Evolutionary conservation across 2,797 vertebrate species (phyloP), one percentile per base, ranked within the genome.

Genomic region (Pelochelys cantorii): DNA sequence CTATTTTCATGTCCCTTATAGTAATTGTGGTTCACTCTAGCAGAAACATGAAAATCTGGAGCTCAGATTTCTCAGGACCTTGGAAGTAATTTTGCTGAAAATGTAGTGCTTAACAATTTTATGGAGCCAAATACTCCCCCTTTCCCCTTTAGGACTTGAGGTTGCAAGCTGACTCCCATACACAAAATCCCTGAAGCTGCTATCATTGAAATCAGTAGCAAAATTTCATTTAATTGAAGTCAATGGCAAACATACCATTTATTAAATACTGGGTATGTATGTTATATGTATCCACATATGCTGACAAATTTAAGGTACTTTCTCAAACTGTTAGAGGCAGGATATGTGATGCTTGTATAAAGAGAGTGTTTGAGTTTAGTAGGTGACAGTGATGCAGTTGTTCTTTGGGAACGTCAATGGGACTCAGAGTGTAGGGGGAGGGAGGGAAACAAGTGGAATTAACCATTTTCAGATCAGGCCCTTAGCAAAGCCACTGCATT

Each of bases 381-480:
- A 55, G 55, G 75, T 60, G n/a, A 75, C 84, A 54, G 68, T 37
- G 34, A 71, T 23, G 34, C 68, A 71, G 34, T 71, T 71, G 34
- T 34, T 37, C 18, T 34, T 71, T 71, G 68, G 34, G 68, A n/a
- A 71, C 34, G 54, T 79, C 56, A 27, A 29, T 68, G 5, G 4
- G 53, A 3, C 7, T 3, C 15, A 8, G 3, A 4, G 2, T 23
- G 23, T 57, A 11, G 25, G 57, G 5, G 57, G 5, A 5, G 56
- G 79, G 57, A 14, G 65, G 53, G 29, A n/a, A 83, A 59, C 11
- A 42, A 17, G 22, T 59, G 48, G 86, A 90, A 81, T 25, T 0
- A 0, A 42, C 34, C 23, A 17, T 0, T 53, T 54, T 18, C n/a
- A 31, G 23, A 68, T 78, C 15, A 15, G 10, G 53, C 75, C n/a